Percentiles rank a stretch among this genome's conserved stretches.
Evolutionary conservation across 2,797 vertebrate genomes (phyloP).

Genomic region (Sorex maritimensis): DNA sequence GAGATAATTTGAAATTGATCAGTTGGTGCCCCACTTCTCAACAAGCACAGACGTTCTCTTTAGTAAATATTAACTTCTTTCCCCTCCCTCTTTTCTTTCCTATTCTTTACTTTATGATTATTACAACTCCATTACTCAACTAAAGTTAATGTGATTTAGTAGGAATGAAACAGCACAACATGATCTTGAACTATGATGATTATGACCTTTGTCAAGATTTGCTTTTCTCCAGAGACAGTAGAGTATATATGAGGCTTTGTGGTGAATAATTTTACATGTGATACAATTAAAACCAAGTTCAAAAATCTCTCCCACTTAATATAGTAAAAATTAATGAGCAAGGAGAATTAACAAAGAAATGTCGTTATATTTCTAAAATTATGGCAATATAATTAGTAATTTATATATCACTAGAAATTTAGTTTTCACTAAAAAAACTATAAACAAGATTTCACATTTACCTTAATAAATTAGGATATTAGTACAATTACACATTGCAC

Average conservation of each 20-base stretch:
- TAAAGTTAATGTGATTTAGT: not conserved
- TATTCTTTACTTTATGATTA: not conserved
- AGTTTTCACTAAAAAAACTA: constrained; percentile 49
- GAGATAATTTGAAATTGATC: constrained; percentile 38
- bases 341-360: not conserved
- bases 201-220: not conserved
- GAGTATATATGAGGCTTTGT: not conserved
- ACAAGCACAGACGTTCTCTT: not conserved
- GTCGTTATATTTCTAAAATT: not conserved
- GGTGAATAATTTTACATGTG: not conserved
- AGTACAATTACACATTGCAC: not conserved
- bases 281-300: not conserved
- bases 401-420: not conserved
- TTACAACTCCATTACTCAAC: constrained; percentile 6
- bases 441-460: constrained; percentile 16
- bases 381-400: constrained; percentile 15
- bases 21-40: not conserved
- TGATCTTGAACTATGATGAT: not conserved
- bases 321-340: not conserved
- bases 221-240: not conserved
- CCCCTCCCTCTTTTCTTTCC: not conserved
- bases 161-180: not conserved
- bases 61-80: constrained; percentile 32
- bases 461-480: constrained; percentile 14
- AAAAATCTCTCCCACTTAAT: not conserved